Percentiles rank a stretch among this genome's conserved stretches.
Evolutionary conservation across 2,113 vertebrate genomes (phyloP).

Genomic region (Aptenodytes patagonicus): DNA sequence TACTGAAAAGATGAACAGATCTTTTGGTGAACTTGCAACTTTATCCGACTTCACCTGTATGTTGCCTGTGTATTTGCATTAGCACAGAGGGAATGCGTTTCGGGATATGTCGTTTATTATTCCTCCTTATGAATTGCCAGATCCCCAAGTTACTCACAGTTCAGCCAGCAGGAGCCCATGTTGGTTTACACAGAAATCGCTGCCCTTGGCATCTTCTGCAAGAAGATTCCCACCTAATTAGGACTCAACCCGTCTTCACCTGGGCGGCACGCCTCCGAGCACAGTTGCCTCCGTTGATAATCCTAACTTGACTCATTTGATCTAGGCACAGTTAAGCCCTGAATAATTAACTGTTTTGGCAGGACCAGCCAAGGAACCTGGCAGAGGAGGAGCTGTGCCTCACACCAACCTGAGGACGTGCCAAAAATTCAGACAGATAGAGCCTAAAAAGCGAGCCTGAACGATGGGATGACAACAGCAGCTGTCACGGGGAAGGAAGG

Average conservation of each 20-base stretch:
- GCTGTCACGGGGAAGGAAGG: neutral
- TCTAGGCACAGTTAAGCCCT: neutral
- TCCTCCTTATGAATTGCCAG: neutral
- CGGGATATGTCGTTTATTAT: neutral
- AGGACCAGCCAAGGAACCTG: neutral
- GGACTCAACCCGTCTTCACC: neutral
- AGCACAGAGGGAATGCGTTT: accelerated
- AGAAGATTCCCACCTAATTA: neutral
- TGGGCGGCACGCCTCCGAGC: neutral
- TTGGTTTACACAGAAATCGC: neutral
- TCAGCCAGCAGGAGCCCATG: neutral
- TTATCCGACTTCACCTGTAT: neutral
- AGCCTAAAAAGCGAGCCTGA: neutral
- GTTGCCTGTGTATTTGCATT: neutral
- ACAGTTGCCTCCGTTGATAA: neutral
- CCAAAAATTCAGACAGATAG: neutral
- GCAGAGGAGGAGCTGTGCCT: neutral
- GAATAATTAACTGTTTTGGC: slow-evolving; percentile 9
- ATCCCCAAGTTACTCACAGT: neutral
- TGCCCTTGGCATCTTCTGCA: neutral
- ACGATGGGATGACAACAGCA: neutral
- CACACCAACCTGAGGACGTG: neutral
- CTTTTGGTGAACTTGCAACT: neutral
- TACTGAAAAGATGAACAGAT: neutral
- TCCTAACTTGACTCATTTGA: neutral